A percentile compares a stretch with the other conserved stretches of the same genome.
Conservation (phyloP, 2,888 invertebrate genomes). For the Peribatodes rhomboidaria region DNA sequence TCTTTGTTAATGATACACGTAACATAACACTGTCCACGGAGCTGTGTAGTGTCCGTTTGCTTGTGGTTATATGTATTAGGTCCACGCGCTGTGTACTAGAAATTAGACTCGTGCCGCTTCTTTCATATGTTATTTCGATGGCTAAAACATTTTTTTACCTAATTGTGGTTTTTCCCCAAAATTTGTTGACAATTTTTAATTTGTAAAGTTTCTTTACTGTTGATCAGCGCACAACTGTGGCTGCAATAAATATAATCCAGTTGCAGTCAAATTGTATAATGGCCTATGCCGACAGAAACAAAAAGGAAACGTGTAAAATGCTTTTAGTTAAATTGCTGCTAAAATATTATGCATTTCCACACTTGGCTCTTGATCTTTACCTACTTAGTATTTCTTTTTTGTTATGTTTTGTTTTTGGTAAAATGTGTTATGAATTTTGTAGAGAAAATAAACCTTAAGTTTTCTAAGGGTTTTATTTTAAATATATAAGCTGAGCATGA, state of each 20-base stretch:
- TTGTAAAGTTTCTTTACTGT: slow-evolving; percentile 6
- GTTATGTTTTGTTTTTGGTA: neutral
- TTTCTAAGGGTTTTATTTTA: neutral
- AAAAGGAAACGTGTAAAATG: slow-evolving; percentile 24
- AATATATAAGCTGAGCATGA: neutral
- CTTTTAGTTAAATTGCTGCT: slow-evolving; percentile 28
- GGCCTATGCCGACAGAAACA: slow-evolving; percentile 39
- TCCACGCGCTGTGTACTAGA: no score
- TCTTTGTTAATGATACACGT: no score
- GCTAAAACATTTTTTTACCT: neutral
- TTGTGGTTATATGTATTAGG: no score
- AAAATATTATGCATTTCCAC: slow-evolving; percentile 16
- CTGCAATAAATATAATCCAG: slow-evolving; percentile 31
- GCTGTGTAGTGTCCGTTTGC: no score
- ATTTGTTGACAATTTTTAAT: no score
- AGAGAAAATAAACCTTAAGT: neutral
- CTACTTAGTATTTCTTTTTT: neutral
- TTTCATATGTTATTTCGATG: no score
- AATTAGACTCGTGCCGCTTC: no score
- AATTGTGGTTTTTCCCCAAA: no score
- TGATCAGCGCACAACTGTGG: slow-evolving; percentile 2
- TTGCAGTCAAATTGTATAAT: slow-evolving; percentile 46
- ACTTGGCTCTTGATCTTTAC: slow-evolving; percentile 13
- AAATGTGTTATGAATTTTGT: neutral
- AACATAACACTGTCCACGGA: no score